Percentiles rank a stretch among this genome's conserved stretches.
These are phyloP conservation scores for Eupithecia subfuscata DNA, from an alignment of 2,888 invertebrate genomes.

Conservation along the genomic window DNA sequence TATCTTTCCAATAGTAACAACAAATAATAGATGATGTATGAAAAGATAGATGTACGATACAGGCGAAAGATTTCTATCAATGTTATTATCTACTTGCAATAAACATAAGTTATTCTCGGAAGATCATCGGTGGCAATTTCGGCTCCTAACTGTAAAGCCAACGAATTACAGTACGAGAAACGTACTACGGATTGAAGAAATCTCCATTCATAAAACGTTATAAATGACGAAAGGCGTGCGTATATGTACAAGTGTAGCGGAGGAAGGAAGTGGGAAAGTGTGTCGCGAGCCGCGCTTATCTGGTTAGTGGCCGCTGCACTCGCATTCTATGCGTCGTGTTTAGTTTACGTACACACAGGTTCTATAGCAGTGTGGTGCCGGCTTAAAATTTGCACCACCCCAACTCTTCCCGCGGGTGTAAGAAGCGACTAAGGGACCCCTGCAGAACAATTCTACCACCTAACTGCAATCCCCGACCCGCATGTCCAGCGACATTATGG, in stretches of 20 bases:
- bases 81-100: not conserved
- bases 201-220: slow-evolving; percentile 12
- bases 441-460: no score
- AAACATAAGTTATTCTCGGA: not conserved
- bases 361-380: not conserved
- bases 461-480: no score
- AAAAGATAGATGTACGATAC: not conserved
- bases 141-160: not conserved
- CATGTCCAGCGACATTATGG: no score
- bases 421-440: no score
- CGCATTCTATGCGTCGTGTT: slow-evolving; percentile 32
- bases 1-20: not conserved
- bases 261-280: slow-evolving; percentile 76
- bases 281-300: slow-evolving; percentile 65
- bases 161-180: not conserved
- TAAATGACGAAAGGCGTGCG: slow-evolving; percentile 11
- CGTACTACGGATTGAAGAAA: slow-evolving; percentile 9
- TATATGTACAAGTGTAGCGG: slow-evolving; percentile 51
- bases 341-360: slow-evolving; percentile 26
- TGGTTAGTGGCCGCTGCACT: slow-evolving; percentile 72
- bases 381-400: no score
- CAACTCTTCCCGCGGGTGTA: no score
- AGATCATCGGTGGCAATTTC: not conserved
- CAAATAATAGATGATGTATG: not conserved
- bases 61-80: not conserved